A percentile compares a stretch with the other conserved stretches of the same genome.
phyloP scores from a whole-genome alignment of 2,888 invertebrate genomes.

The Eubasilissa splendida region DNA sequence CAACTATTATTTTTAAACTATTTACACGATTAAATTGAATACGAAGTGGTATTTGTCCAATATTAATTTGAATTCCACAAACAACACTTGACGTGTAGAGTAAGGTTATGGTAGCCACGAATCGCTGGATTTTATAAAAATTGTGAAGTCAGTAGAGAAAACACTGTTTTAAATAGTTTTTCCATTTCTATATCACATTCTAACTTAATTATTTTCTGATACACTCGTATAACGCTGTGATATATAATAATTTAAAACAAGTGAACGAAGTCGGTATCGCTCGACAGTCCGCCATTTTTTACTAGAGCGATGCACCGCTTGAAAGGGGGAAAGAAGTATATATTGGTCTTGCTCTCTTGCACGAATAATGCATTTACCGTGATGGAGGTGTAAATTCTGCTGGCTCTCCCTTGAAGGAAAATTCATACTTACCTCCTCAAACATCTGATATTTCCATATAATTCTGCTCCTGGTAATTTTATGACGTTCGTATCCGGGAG shows the following conservation, averaged over 20 bases:
- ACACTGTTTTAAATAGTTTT: too few species aligned
- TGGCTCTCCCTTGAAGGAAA: constrained; percentile 36
- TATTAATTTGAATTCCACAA: neutral
- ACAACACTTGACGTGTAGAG: neutral
- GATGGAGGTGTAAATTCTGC: constrained; percentile 30
- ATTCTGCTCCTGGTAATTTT: constrained; percentile 23
- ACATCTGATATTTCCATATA: constrained; percentile 39
- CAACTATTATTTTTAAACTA: too few species aligned
- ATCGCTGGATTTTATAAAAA: too few species aligned
- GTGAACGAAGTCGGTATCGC: neutral
- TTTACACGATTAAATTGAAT: too few species aligned
- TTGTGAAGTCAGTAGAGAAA: too few species aligned
- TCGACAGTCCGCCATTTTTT: constrained; percentile 42
- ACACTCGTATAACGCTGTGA: too few species aligned
- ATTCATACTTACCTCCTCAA: constrained; percentile 35
- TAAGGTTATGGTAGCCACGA: neutral
- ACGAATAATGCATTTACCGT: constrained; percentile 36
- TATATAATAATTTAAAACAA: constrained; percentile 4
- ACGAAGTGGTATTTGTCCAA: too few species aligned
- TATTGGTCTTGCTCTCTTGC: constrained; percentile 33
- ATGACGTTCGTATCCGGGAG: constrained; percentile 20
- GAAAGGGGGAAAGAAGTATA: constrained; percentile 4
- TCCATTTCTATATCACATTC: too few species aligned
- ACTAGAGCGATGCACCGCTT: constrained; percentile 39
- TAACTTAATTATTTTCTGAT: too few species aligned